These are phyloP conservation scores for Chaetophractus vellerosus DNA, from an alignment of 2,797 vertebrate species.

Conservation along the genomic window DNA sequence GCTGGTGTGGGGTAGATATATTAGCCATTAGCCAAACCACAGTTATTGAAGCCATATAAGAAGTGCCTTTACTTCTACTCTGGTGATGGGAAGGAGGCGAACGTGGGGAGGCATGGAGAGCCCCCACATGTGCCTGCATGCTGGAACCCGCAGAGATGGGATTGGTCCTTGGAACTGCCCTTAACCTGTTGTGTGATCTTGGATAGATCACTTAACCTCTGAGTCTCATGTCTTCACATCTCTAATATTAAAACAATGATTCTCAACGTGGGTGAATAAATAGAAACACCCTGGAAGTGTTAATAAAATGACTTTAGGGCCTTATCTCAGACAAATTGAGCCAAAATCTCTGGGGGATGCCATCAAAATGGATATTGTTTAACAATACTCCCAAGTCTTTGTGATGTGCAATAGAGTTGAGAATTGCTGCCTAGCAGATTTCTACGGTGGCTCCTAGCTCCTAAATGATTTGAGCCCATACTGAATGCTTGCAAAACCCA, in stretches of 20 bases:
- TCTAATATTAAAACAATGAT: not conserved
- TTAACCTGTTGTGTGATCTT: not conserved
- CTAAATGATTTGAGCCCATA: not conserved
- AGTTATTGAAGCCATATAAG: not conserved
- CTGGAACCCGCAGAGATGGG: not conserved
- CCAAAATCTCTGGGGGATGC: not conserved
- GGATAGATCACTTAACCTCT: not conserved
- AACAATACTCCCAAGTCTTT: not conserved
- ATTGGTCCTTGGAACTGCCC: not conserved
- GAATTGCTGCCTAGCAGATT: not conserved
- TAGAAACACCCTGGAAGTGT: not conserved
- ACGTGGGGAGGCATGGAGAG: not conserved
- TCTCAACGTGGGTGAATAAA: not conserved
- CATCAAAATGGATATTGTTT: not conserved
- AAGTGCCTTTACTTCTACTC: not conserved
- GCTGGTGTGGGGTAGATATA: not conserved
- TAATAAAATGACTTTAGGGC: not conserved
- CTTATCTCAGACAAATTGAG: not conserved
- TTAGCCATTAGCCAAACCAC: not conserved
- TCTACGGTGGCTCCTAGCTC: not conserved
- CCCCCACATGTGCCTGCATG: not conserved
- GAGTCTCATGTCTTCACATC: not conserved
- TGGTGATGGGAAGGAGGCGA: not conserved
- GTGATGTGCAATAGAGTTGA: accelerated
- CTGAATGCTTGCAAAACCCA: not conserved